Evolutionary conservation across 2,113 vertebrate genomes (phyloP).

Genomic region (Tragelaphus imberbis): DNA sequence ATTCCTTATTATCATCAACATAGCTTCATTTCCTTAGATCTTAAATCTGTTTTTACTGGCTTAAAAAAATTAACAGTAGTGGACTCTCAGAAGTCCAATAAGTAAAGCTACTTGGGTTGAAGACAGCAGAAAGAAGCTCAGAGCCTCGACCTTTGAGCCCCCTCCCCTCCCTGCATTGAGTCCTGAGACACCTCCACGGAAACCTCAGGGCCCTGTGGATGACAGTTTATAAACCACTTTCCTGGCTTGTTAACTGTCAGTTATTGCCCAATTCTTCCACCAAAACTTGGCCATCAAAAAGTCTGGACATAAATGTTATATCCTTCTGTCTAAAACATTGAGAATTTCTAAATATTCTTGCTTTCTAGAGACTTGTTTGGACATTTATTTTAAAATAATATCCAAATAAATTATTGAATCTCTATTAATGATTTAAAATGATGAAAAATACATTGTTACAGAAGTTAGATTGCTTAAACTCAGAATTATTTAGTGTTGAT

Average conservation of each 20-base stretch:
- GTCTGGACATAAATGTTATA: not conserved
- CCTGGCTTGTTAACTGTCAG: not conserved
- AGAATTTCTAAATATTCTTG: not conserved
- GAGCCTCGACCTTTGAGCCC: not conserved
- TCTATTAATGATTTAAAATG: not conserved
- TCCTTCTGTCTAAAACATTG: not conserved
- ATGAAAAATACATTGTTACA: conserved; percentile 5
- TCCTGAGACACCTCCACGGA: not conserved
- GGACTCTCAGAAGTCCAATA: not conserved
- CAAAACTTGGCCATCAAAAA: not conserved
- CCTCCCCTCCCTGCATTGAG: not conserved
- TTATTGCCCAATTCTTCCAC: not conserved
- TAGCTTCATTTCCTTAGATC: not conserved
- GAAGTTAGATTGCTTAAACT: not conserved
- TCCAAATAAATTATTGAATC: conserved; percentile 3
- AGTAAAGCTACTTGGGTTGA: not conserved
- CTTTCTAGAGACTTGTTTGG: not conserved
- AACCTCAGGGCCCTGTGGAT: not conserved
- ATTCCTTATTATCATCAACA: not conserved
- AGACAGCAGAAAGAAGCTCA: not conserved
- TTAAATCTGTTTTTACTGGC: not conserved
- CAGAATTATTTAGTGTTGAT: not conserved
- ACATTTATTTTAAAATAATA: conserved; percentile 25
- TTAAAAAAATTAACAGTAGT: not conserved
- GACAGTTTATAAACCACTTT: conserved; percentile 11